Evolutionary conservation across 2,888 invertebrate genomes (phyloP), one percentile per base, ranked within the genome.

Genomic region (Melieria crassipennis): DNA sequence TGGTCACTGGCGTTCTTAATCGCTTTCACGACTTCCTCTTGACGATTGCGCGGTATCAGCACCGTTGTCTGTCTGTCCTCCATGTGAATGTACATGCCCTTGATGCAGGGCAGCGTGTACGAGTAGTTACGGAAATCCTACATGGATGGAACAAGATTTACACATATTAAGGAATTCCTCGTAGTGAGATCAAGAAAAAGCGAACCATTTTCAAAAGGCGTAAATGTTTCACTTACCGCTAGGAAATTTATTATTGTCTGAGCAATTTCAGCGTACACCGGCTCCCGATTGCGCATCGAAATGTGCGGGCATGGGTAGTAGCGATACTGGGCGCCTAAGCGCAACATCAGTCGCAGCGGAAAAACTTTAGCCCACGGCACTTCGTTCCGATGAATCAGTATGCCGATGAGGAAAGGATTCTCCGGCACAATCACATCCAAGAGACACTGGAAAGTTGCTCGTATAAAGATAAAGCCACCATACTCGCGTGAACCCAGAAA

Each of bases 211-310:
- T 5, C 50, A 30, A 48, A 30, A 52, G 4, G 30, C 30, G 30
- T 55, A 4, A 57, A 43, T 42, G 5, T 13, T 4, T 42, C 10
- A 86, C 87, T 87, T 83, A 89, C 89, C 9, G 94, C 94, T 76
- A 95, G 87, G 69, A 96, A 89, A 87, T 94, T 95, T 86, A 96
- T 94, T 73, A 96, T 94, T 9, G 95, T 95, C 83, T 95, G 94
- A 1, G 95, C 94, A 72, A 95, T 93, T 87, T 95, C 95, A 47
- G 91, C 92, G 84, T 92, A 96, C 5, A 95, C 92, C 1, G 95
- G 92, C 77, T 93, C 92, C 11, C 95, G 88, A 81, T 91, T 90
- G 43, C 94, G 88, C 16, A 93, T 91, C 16, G 94, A 94, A 65
- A 95, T 91, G 75, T 95, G 88, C 1, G 95, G 94, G 81, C 93